Evolutionary conservation across 2,888 invertebrate genomes (phyloP).

Genomic region (Dascillus cervinus): DNA sequence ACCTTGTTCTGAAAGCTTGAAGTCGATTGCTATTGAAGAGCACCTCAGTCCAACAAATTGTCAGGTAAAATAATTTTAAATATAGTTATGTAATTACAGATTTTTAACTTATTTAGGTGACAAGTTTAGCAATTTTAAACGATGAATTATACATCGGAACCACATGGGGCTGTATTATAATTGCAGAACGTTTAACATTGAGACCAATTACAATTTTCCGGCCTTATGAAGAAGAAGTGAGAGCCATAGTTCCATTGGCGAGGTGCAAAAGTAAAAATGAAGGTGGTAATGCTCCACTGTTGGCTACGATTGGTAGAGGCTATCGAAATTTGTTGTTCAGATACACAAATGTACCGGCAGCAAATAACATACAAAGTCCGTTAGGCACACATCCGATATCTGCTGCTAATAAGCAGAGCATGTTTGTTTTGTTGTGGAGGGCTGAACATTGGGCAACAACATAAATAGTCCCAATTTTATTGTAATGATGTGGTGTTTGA

Average conservation of each 20-base stretch:
- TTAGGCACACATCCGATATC: constrained; percentile 21
- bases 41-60: constrained; percentile 70
- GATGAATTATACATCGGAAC: constrained; percentile 84
- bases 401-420: constrained; percentile 36
- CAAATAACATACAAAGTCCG: constrained; percentile 38
- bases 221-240: constrained; percentile 77
- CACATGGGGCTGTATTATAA: constrained; percentile 89
- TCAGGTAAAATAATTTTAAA: constrained; percentile 45
- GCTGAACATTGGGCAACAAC: constrained; percentile 60
- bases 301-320: constrained; percentile 77
- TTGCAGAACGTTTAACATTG: constrained; percentile 73
- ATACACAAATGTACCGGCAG: constrained; percentile 49
- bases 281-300: constrained; percentile 44
- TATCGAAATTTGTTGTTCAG: constrained; percentile 69
- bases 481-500: no score
- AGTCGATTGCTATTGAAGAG: constrained; percentile 86
- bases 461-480: no score
- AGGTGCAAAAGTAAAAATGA: constrained; percentile 37
- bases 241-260: constrained; percentile 54
- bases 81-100: constrained; percentile 3
- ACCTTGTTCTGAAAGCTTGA: constrained; percentile 86
- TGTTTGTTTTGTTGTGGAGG: constrained; percentile 65
- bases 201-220: constrained; percentile 88
- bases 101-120: constrained; percentile 48
- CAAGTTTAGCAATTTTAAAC: constrained; percentile 58